Percentiles rank a stretch among this genome's conserved stretches.
Evolutionary conservation across 2,888 invertebrate genomes (phyloP).

Genomic region (Ctena decussata): DNA sequence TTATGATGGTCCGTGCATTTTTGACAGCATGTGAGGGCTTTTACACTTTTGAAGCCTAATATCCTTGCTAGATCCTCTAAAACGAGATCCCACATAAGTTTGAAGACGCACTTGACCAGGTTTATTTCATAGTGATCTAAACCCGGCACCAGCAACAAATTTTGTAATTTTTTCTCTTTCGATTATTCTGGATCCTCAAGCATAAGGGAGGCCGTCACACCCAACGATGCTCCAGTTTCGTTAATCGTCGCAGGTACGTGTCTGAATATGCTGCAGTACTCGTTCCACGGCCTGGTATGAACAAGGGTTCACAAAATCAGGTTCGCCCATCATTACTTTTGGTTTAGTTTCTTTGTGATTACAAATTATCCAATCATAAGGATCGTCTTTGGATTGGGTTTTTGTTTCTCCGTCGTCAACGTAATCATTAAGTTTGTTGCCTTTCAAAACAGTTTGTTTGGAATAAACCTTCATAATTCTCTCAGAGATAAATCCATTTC

Average conservation of each 20-base stretch:
- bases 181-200: neutral
- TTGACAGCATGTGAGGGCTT: neutral
- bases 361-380: neutral
- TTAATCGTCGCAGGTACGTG: neutral
- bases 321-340: neutral
- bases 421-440: no score
- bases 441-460: no score
- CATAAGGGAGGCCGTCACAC: slow-evolving; percentile 18
- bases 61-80: neutral
- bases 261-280: neutral
- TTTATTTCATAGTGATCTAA: slow-evolving; percentile 14
- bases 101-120: neutral
- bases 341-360: neutral
- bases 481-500: no score
- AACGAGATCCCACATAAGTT: slow-evolving; percentile 5
- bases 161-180: neutral
- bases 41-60: neutral
- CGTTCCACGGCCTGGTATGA: neutral
- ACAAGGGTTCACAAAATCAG: slow-evolving; percentile 9
- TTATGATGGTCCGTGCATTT: slow-evolving; percentile 11
- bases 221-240: slow-evolving; percentile 1
- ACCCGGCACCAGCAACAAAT: no score
- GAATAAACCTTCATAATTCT: no score
- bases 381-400: no score
- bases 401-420: no score